A percentile compares a stretch with the other conserved stretches of the same genome.
These are phyloP conservation scores for Callimico goeldii DNA, from an alignment of 2,797 vertebrate species.

Conservation along the genomic window DNA sequence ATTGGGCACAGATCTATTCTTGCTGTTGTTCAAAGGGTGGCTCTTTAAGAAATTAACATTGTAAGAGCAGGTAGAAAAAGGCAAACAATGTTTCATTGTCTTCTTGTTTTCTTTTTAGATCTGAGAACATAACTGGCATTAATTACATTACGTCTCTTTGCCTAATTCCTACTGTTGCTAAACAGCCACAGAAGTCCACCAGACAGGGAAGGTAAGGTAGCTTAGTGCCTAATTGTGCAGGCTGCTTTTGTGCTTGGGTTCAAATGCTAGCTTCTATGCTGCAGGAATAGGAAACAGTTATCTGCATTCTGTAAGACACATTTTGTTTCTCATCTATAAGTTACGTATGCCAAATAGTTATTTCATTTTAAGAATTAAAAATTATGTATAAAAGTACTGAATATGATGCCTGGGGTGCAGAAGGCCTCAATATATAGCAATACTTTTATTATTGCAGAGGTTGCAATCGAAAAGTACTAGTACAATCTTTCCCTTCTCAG, in stretches of 20 bases:
- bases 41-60: not conserved
- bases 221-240: accelerated
- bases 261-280: accelerated
- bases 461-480: accelerated
- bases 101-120: slow-evolving; percentile 5
- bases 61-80: not conserved
- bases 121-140: slow-evolving; percentile 6
- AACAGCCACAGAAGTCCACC: not conserved
- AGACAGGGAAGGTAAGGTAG: accelerated
- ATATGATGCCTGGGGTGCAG: accelerated
- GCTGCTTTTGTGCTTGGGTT: not conserved
- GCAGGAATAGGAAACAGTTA: accelerated
- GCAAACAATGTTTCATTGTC: not conserved
- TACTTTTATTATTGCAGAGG: accelerated
- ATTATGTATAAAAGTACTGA: accelerated
- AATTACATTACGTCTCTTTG: not conserved
- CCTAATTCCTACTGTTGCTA: not conserved
- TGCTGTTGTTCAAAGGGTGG: not conserved
- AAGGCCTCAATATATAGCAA: accelerated
- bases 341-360: not conserved
- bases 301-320: not conserved
- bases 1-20: not conserved
- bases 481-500: not conserved
- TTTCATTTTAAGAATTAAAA: not conserved
- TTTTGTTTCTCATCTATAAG: not conserved